Evolutionary conservation across 2,797 vertebrate species (phyloP).

Genomic region (Sciaenops ocellatus): DNA sequence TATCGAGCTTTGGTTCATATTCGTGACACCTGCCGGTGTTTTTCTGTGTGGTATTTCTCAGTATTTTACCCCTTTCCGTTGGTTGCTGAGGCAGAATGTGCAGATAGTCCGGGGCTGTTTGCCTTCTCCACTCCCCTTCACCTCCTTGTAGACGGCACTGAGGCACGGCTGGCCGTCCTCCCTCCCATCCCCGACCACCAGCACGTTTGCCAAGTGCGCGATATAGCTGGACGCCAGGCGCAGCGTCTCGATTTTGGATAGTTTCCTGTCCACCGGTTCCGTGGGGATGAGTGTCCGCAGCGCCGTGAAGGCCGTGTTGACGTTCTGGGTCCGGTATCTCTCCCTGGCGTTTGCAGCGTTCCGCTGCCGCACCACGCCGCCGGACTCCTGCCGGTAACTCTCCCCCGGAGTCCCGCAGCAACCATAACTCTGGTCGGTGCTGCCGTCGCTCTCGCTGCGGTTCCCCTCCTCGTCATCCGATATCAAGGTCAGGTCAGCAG

Average conservation of each 20-base stretch:
- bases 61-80: conserved; percentile 90
- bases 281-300: conserved; percentile 93
- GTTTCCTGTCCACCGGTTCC: conserved; percentile 91
- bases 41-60: not conserved
- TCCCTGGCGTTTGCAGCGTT: conserved; percentile 91
- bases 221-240: conserved; percentile 94
- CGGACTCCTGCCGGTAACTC: conserved; percentile 68
- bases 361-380: conserved; percentile 86
- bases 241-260: conserved; percentile 94
- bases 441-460: conserved; percentile 90
- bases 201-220: conserved; percentile 91
- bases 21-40: not conserved
- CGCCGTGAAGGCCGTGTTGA: conserved; percentile 92
- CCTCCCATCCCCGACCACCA: conserved; percentile 88
- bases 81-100: conserved; percentile 95
- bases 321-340: conserved; percentile 91
- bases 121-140: conserved; percentile 78
- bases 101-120: conserved; percentile 91
- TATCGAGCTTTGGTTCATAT: not conserved
- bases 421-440: conserved; percentile 89
- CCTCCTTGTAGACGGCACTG: conserved; percentile 79
- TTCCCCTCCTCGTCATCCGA: conserved; percentile 87
- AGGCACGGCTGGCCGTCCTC: conserved; percentile 91
- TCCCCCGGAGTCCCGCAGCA: conserved; percentile 82
- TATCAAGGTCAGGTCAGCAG: conserved; percentile 85